Evolutionary conservation across 1,140 invertebrate genomes (phyloP).

Genomic region (Zophobas morio): DNA sequence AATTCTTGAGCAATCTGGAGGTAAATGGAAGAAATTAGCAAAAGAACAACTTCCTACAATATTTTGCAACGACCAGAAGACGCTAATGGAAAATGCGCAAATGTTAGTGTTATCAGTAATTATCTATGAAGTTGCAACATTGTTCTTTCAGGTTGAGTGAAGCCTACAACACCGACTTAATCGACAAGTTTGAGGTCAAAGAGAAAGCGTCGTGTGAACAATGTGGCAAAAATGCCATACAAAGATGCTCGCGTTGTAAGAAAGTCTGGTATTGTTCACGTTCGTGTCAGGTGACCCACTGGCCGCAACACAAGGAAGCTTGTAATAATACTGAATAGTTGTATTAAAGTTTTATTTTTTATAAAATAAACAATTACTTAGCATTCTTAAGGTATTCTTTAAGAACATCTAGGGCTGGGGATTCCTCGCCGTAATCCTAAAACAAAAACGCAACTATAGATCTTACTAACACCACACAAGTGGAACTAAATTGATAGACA

Average conservation of each 20-base stretch:
- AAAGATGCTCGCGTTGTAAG: conserved; percentile 74
- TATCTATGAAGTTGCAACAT: conserved; percentile 7
- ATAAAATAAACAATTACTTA: conserved; percentile 62
- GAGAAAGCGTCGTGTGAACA: conserved; percentile 69
- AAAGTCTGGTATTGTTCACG: conserved; percentile 74
- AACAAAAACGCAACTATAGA: conserved; percentile 60
- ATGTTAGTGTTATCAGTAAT: conserved; percentile 54
- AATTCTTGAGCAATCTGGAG: conserved; percentile 68
- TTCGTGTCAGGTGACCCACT: conserved; percentile 73
- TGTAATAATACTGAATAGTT: conserved; percentile 63
- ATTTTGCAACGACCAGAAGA: conserved; percentile 69
- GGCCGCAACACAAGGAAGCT: conserved; percentile 72
- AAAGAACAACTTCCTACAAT: conserved; percentile 71
- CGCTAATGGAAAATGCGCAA: conserved; percentile 70
- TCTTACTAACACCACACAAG: neutral
- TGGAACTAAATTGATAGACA: neutral
- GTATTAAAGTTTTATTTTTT: conserved; percentile 59
- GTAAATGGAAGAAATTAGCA: conserved; percentile 74
- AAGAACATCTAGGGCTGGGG: conserved; percentile 92
- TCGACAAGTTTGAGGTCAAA: conserved; percentile 70
- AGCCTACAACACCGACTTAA: conserved; percentile 72
- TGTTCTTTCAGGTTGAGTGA: conserved; percentile 67
- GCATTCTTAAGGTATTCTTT: conserved; percentile 85
- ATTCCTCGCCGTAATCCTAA: conserved; percentile 96
- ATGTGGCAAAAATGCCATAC: conserved; percentile 71